A percentile compares a stretch with the other conserved stretches of the same genome.
These are phyloP conservation scores for Strix uralensis DNA, from an alignment of 2,113 vertebrate species.

Conservation along the genomic window DNA sequence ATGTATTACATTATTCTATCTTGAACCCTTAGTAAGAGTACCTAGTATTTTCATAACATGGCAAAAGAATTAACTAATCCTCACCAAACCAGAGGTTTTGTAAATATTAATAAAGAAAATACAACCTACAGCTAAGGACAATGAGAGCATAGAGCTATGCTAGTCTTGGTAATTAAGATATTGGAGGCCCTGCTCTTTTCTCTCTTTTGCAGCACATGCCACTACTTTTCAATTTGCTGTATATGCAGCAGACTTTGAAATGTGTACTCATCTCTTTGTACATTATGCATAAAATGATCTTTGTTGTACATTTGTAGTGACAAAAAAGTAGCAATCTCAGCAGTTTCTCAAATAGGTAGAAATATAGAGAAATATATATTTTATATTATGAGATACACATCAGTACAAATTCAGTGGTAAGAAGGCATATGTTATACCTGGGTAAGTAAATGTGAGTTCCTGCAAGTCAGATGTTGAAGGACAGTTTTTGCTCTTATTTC, in stretches of 20 bases:
- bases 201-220: not conserved
- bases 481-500: not conserved
- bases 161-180: not conserved
- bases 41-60: not conserved
- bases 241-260: not conserved
- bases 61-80: not conserved
- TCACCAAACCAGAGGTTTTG: not conserved
- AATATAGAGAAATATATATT: not conserved
- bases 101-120: not conserved
- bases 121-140: not conserved
- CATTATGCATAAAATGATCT: not conserved
- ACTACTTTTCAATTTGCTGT: not conserved
- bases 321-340: not conserved
- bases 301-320: not conserved
- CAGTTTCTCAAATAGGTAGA: not conserved
- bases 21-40: not conserved
- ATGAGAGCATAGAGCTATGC: not conserved
- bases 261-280: not conserved
- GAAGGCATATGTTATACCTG: not conserved
- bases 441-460: not conserved
- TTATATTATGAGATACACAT: not conserved
- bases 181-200: not conserved
- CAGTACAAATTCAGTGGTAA: not conserved
- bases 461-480: not conserved
- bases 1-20: not conserved